Conservation (phyloP, 2,888 invertebrate genomes). For the Dryomyza anilis region DNA sequence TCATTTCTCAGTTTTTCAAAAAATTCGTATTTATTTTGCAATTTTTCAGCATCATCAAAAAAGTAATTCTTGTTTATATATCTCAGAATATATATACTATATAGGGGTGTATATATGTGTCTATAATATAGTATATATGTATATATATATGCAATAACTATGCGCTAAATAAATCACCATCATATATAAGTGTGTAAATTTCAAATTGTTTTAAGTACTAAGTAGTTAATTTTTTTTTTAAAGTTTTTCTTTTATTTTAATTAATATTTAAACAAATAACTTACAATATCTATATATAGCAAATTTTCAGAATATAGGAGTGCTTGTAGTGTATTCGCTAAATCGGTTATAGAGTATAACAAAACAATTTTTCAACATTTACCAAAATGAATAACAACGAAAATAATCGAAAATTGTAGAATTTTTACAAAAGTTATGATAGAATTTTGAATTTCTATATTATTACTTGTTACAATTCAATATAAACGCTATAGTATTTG, state of each 20-base stretch:
- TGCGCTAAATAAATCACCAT: conserved; percentile 40
- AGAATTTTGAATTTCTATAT: not conserved
- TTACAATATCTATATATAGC: conserved; percentile 9
- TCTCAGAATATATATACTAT: conserved; percentile 29
- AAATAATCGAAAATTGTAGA: not conserved
- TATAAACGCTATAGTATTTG: not conserved
- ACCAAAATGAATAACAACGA: not conserved
- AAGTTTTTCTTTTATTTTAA: conserved; percentile 19
- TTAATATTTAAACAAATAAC: conserved; percentile 16
- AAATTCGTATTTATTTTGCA: conserved; percentile 29
- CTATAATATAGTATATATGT: conserved; percentile 17
- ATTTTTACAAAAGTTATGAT: not conserved
- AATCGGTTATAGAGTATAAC: not conserved
- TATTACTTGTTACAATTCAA: not conserved
- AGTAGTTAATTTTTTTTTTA: conserved; percentile 26
- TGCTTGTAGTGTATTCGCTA: too few species aligned
- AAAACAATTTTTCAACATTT: conserved; percentile 18
- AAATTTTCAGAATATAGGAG: not conserved
- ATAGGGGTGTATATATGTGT: conserved; percentile 24
- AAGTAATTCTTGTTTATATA: conserved; percentile 3
- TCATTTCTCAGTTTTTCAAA: conserved; percentile 24
- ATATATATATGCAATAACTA: conserved; percentile 31
- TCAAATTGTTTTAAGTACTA: conserved; percentile 32
- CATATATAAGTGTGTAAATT: conserved; percentile 24
- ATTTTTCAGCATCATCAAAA: conserved; percentile 24